Base-by-base conservation (phyloP, 2,888 invertebrate genomes). In the Agrotis clavis region DNA sequence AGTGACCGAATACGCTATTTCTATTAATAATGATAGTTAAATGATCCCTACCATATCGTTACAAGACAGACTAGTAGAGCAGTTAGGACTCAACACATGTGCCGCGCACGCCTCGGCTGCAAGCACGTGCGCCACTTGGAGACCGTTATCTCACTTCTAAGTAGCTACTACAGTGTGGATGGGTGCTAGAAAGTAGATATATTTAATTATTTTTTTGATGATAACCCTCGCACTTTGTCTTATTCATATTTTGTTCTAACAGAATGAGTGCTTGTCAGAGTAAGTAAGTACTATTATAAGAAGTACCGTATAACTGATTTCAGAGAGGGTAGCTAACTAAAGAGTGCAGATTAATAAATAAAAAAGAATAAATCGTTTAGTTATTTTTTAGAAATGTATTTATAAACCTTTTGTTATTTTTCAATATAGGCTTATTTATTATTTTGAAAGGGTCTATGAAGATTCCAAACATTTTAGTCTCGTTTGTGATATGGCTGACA, bases 141-240 rank as follows among this genome's bases (percentile, higher is more conserved):
- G 45, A 75, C 66, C 13, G 56, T 57, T 74, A 79, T 66, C 66
- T 56, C 35, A 56, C 16, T 65, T 50, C 56, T 56, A 74, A 50
- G 48, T 64, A 35, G 48, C 21, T n/a, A 19, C 21, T 21, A 18
- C 16, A 57, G 19, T 65, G 60, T 16, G 48, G 50, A 7, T 35
- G 45, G n/a, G 64, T 48, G 30, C 54, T 54, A 45, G 60, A 73
- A 68, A 35, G 3, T 48, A 56, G 25, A 25, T 51, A 53, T n/a
- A 47, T 9, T 35, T 3, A 59, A 76, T 57, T 41, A 69, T 57
- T 19, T 47, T 41, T 19, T 47, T 41, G n/a, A 25, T 47, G 78
- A 78, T 78, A 69, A 78, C 77, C 77, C 61, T 21, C 21, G 60
- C 64, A 61, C 76, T 51, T 19, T 19, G 50, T 51, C 47, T 51